Evolutionary conservation across 1,140 invertebrate species (phyloP).

Genomic region (Drosophila ironensis): DNA sequence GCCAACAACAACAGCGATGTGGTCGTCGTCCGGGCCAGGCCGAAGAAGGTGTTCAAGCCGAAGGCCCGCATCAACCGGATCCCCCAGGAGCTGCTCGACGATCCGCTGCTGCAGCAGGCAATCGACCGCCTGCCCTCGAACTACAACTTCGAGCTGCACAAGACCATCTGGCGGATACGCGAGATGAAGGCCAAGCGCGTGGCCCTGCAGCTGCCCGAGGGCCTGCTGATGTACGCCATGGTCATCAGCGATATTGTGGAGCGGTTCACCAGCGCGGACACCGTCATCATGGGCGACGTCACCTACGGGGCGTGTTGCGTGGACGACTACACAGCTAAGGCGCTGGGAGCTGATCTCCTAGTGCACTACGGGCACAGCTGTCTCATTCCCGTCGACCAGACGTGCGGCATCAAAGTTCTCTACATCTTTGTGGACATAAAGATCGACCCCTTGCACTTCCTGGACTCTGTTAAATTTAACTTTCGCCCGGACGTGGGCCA

Average conservation of each 20-base stretch:
- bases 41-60: constrained; percentile 90
- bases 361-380: constrained; percentile 99
- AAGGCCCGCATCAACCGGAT: constrained; percentile 89
- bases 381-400: constrained; percentile 97
- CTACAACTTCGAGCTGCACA: constrained; percentile 99
- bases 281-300: constrained; percentile 98
- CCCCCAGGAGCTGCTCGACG: constrained; percentile 91
- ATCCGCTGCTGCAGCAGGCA: constrained; percentile 89
- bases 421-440: constrained; percentile 98
- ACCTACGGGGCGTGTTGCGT: constrained; percentile 99
- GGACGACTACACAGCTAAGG: constrained; percentile 97
- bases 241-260: constrained; percentile 97
- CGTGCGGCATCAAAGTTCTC: constrained; percentile 93
- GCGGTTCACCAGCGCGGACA: constrained; percentile 95
- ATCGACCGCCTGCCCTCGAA: constrained; percentile 92
- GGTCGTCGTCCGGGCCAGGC: constrained; percentile 89
- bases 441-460: constrained; percentile 95
- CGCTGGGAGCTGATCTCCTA: constrained; percentile 94
- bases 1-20: constrained; percentile 68
- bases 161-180: constrained; percentile 98
- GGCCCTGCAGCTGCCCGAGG: constrained; percentile 98
- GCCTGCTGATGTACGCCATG: constrained; percentile 94
- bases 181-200: constrained; percentile 92
- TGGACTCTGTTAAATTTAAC: constrained; percentile 94
- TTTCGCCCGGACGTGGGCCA: constrained; percentile 85